Evolutionary conservation across 2,797 vertebrate genomes (phyloP), one percentile per base, ranked within the genome.

Genomic region (Alcedo quadribrachys): DNA sequence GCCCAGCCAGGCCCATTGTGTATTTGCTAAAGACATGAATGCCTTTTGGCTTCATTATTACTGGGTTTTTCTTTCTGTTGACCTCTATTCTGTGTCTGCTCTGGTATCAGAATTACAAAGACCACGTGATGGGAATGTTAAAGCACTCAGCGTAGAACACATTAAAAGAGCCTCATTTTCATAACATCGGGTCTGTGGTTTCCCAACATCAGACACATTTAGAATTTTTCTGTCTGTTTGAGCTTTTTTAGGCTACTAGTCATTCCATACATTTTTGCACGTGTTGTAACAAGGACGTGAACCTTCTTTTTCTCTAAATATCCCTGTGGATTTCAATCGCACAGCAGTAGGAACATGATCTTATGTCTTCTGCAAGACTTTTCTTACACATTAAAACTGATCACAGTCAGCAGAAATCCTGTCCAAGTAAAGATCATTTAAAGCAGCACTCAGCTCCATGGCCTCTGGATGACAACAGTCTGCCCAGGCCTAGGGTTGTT

Each of bases 71-170:
- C 35, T 68, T 58, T 76, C 58, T 69, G 24, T 35, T 92, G 62
- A 85, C 33, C 54, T 93, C 93, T 95, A 68, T 89, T 87, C 73
- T 28, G 6, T 77, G 58, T 62, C 68, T 87, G 18, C 66, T 75
- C 75, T 78, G 75, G 35, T 40, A 82, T 43, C 46, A 78, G 54
- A 69, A 66, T 68, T 73, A 58, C 32, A 81, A 77, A 92, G 55
- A 65, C 9, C 27, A n/a, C 46, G 37, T 55, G 65, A 61, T 51
- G 5, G 33, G 76, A 95, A 57, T 89, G 68, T 60, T 85, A 33
- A 88, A 85, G 17, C 24, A 32, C 32, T 19, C 19, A 22, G 51
- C 25, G 19, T 35, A 37, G 21, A 43, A 60, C 13, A n/a, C 42
- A 74, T 53, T 67, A 57, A 40, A 65, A 57, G 40, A 83, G 6